Base-by-base conservation (phyloP, 2,113 vertebrate genomes). In the Desmodus rotundus region DNA sequence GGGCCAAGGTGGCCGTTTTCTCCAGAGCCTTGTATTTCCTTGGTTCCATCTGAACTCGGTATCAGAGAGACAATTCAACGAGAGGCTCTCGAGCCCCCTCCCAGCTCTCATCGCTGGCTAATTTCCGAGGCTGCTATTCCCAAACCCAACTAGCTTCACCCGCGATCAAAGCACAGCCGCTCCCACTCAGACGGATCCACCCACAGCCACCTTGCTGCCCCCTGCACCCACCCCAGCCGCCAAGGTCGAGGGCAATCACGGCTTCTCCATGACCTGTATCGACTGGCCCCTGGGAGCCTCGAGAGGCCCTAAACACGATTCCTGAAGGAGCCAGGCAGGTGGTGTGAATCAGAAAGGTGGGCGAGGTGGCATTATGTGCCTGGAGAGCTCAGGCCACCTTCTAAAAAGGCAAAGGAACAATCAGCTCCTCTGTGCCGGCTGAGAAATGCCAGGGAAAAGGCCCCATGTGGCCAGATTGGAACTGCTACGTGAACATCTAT, bases 121-220 rank as follows among this genome's bases (percentile, higher is more conserved):
- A 94, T 93, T 72, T 63, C 84, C 6, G 56, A 91, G 91, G 92
- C 91, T 0, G 0, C 77, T 97, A 73, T 88, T 86, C 96, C 94
- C 45, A 96, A 95, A 94, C 76, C 73, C 47, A 93, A 96, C 87
- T 50, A 90, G 77, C 28, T 38, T 36, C 47, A 2, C 92, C 67
- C 95, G 70, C 24, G 22, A 86, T 95, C 88, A 81, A 85, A 74
- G 95, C 97, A 50, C 80, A 38, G 80, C 9, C 74, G 94, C 92
- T 72, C 87, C 43, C 90, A 52, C 28, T 5, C 56, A 14, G 96
- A 0, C 73, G n/a, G 74, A 89, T 92, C 96, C 77, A 45, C 20
- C 20, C 77, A 9, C 12, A 22, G 36, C 47, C 22, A 14, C 85
- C 94, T 52, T 76, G 80, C 96, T 92, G 88, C 89, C 3, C 95